phyloP scores from a whole-genome alignment of 2,888 invertebrate species.

The Temnothorax unifasciatus region DNA sequence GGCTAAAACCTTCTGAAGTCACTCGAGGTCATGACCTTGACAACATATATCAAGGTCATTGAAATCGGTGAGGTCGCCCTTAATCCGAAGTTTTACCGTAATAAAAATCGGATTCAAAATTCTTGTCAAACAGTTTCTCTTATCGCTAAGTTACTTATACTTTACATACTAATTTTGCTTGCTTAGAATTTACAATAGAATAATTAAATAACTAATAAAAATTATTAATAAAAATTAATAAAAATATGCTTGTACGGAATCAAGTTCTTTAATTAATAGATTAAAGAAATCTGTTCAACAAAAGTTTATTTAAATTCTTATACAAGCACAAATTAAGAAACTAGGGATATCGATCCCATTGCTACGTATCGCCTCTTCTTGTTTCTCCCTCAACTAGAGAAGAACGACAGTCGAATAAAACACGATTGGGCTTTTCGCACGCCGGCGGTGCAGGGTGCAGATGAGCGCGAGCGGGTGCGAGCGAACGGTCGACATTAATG shows the following conservation, averaged over 20 bases:
- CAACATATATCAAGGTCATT: too few species aligned
- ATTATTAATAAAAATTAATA: not conserved
- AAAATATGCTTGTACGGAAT: not conserved
- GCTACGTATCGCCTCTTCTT: slow-evolving; percentile 5
- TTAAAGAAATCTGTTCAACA: not conserved
- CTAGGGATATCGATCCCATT: slow-evolving; percentile 33
- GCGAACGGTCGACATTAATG: slow-evolving; percentile 72
- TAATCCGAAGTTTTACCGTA: not conserved
- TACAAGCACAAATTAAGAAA: not conserved
- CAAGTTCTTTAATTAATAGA: not conserved
- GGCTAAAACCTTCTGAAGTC: too few species aligned
- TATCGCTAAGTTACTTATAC: not conserved
- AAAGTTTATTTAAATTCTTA: not conserved
- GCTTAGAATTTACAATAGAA: not conserved
- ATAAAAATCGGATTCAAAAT: not conserved
- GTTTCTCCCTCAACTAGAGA: slow-evolving; percentile 4
- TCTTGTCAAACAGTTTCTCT: not conserved
- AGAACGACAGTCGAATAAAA: slow-evolving; percentile 71
- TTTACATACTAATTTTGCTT: not conserved
- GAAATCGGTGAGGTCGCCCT: too few species aligned
- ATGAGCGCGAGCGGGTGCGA: slow-evolving; percentile 38
- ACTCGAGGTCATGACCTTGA: too few species aligned
- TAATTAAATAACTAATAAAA: not conserved
- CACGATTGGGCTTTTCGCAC: slow-evolving; percentile 73
- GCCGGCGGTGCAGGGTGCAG: slow-evolving; percentile 24